Evolutionary conservation across 2,888 invertebrate species (phyloP).

Genomic region (Zootermopsis nevadensis): DNA sequence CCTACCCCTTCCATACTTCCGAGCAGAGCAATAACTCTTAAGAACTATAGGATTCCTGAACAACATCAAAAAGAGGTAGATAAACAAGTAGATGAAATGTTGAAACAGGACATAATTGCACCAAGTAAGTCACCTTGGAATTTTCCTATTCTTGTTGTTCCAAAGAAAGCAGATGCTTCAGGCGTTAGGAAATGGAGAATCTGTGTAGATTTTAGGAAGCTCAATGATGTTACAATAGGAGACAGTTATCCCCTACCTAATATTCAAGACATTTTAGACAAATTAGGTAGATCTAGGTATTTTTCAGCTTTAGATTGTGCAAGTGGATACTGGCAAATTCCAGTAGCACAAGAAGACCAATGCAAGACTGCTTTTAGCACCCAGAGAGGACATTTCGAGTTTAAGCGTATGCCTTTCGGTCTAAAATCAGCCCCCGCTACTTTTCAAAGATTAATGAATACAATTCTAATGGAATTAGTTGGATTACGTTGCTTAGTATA

Average conservation of each 20-base stretch:
- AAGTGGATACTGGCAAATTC: not conserved
- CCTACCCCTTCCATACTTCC: slow-evolving; percentile 4
- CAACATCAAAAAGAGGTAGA: not conserved
- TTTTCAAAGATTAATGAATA: slow-evolving; percentile 59
- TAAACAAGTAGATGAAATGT: not conserved
- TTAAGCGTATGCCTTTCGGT: slow-evolving; percentile 57
- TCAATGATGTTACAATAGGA: slow-evolving; percentile 52
- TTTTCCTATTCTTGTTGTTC: not conserved
- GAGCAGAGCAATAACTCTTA: slow-evolving; percentile 1
- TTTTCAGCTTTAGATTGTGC: no score
- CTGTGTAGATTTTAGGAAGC: slow-evolving; percentile 56
- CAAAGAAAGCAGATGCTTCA: not conserved
- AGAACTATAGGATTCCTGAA: slow-evolving; percentile 22
- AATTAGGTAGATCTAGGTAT: no score
- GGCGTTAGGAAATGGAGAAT: slow-evolving; percentile 35
- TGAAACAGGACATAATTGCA: not conserved
- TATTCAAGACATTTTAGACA: slow-evolving; percentile 57
- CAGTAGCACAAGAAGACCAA: slow-evolving; percentile 54
- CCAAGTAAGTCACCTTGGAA: slow-evolving; percentile 23
- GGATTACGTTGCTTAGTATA: slow-evolving; percentile 56
- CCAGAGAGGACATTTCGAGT: slow-evolving; percentile 57
- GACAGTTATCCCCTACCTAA: slow-evolving; percentile 54
- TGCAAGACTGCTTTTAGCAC: slow-evolving; percentile 58
- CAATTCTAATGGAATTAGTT: slow-evolving; percentile 55
- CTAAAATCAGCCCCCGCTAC: slow-evolving; percentile 56